A percentile compares a stretch with the other conserved stretches of the same genome.
Evolutionary conservation across 2,113 vertebrate species (phyloP).

Genomic region (Hymenochirus boettgeri): DNA sequence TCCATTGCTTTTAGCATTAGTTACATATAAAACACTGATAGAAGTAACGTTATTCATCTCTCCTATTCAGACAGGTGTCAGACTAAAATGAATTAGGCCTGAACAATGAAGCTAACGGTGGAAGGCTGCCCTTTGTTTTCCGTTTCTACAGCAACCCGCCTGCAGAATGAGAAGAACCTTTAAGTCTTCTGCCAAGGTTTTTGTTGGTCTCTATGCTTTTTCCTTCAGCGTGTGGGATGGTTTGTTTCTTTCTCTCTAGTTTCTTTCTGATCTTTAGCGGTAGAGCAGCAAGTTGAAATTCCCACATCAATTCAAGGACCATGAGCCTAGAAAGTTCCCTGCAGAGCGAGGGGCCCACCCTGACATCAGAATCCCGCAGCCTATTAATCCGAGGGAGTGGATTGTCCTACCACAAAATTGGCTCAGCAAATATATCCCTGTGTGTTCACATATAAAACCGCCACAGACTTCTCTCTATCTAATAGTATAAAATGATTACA

Average conservation of each 20-base stretch:
- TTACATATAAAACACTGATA: constrained; percentile 53
- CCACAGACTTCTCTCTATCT: constrained; percentile 10
- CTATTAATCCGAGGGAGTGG: constrained; percentile 59
- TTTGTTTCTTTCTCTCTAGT: constrained; percentile 30
- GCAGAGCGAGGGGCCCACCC: constrained; percentile 60
- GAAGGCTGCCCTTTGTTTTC: constrained; percentile 78
- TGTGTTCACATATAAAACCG: constrained; percentile 8
- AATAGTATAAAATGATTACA: constrained; percentile 21
- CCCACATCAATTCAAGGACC: constrained; percentile 58
- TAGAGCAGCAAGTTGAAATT: constrained; percentile 60
- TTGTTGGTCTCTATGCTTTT: constrained; percentile 66
- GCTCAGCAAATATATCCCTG: constrained; percentile 58
- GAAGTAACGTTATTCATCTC: constrained; percentile 61
- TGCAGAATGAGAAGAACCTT: constrained; percentile 70
- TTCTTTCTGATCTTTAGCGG: constrained; percentile 50
- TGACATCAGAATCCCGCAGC: constrained; percentile 52
- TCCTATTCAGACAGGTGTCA: constrained; percentile 72
- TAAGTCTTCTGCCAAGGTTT: constrained; percentile 69
- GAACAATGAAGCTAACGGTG: constrained; percentile 75
- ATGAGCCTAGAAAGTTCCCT: constrained; percentile 51
- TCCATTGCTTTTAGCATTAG: constrained; percentile 51
- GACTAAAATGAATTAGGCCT: constrained; percentile 64
- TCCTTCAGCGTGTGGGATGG: constrained; percentile 63
- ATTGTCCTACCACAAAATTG: constrained; percentile 53
- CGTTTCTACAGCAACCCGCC: constrained; percentile 78